These are phyloP conservation scores for Struthio camelus DNA, from an alignment of 2,113 vertebrate genomes.

Conservation along the genomic window DNA sequence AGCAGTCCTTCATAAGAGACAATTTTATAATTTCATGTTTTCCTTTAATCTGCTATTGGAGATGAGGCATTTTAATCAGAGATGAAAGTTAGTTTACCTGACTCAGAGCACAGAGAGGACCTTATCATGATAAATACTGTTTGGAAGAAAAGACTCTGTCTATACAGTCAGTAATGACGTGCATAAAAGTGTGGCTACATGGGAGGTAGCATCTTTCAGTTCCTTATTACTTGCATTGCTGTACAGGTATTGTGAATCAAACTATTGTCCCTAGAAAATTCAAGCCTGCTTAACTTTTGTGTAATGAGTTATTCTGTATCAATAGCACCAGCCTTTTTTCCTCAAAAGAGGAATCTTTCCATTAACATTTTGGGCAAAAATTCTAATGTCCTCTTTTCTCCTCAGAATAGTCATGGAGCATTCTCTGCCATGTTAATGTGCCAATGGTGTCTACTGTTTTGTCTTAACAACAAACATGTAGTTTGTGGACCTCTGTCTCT, in stretches of 20 bases:
- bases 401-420: not conserved
- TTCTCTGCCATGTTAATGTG: not conserved
- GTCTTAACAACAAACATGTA: too few species aligned
- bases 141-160: not conserved
- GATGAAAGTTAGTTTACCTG: not conserved
- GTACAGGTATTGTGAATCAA: not conserved
- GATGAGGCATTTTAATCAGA: not conserved
- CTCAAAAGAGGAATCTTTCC: not conserved
- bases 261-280: not conserved
- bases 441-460: not conserved
- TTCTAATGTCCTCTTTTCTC: not conserved
- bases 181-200: not conserved
- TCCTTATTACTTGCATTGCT: not conserved
- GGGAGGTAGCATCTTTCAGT: not conserved
- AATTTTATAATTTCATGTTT: not conserved
- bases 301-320: not conserved
- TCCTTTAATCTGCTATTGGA: not conserved
- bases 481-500: not conserved
- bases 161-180: not conserved
- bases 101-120: not conserved
- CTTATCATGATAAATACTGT: not conserved
- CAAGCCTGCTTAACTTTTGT: rapidly evolving
- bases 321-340: not conserved
- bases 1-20: not conserved
- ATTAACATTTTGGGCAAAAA: not conserved